Base-by-base conservation (phyloP, 2,113 vertebrate species). In the Thomomys bottae region DNA sequence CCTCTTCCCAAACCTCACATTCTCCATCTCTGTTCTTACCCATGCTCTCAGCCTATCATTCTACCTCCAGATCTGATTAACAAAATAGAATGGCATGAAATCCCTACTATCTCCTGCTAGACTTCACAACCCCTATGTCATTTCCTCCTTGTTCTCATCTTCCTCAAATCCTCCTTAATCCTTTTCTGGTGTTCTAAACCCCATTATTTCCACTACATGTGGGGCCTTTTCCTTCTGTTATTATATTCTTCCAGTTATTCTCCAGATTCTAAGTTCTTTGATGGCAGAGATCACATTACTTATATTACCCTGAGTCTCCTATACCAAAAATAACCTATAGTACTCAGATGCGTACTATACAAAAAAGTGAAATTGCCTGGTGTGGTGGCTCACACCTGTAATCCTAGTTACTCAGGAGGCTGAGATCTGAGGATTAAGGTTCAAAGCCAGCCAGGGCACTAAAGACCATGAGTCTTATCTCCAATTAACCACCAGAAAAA, bases 61-160 rank as follows among this genome's bases (percentile, higher is more conserved):
- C 34, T 88, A 5, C 40, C 54, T 90, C 49, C 28, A 59, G 70
- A 20, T 88, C 63, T 30, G 26, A 93, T 42, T 54, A 93, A 34
- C 49, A 95, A 78, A 91, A 92, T 86, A 92, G 12, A 15, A 87
- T 67, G 63, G 81, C 32, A 80, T 64, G 4, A 91, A 73, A 59
- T 49, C 49, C 54, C 73, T 92, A 61, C 54, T 20, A 34, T 79
- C 54, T 24, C 40, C 23, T 59, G 71, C 61, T 21, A 32, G 2
- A 84, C 18, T 57, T 87, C 61, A 89, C 42, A 93, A 75, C 30
- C 67, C 61, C 63, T 57, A 21, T 73, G 36, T 8, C 26, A 24
- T 2, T 64, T 64, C 26, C 36, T 73, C 75, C 28, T 15, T 23
- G 28, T n/a, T 64, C 70, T 84, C 63, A 64, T 26, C 68, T 86